phyloP scores from a whole-genome alignment of 30 jellyfish, hydroid and myxozoan genomes.

The Calvadosia cruxmelitensis region DNA sequence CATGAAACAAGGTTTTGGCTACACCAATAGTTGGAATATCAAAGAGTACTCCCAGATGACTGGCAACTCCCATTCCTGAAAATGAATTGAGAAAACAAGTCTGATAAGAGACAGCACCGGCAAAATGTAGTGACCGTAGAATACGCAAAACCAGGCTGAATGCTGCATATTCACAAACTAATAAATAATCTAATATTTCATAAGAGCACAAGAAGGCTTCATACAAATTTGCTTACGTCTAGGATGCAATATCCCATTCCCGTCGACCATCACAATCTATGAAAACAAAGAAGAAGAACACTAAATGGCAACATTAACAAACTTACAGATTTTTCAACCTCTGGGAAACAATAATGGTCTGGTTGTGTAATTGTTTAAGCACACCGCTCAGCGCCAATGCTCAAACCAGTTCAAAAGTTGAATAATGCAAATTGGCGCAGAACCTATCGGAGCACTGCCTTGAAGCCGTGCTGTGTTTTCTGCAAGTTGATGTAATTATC shows the following conservation, averaged over 20 bases:
- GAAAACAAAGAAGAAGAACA: background rate
- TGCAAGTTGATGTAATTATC: too few species aligned
- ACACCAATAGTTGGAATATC: conserved; percentile 84
- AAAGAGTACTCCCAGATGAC: conserved; percentile 75
- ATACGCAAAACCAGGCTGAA: background rate
- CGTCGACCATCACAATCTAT: conserved; percentile 75
- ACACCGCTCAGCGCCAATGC: too few species aligned
- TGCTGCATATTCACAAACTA: background rate
- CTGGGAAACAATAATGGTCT: too few species aligned
- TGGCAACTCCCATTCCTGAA: conserved; percentile 79
- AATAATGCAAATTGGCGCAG: too few species aligned
- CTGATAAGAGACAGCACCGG: background rate
- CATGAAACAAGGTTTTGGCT: conserved; percentile 84
- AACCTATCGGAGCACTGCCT: too few species aligned
- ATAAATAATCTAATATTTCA: background rate
- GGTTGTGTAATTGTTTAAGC: too few species aligned
- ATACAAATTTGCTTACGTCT: conserved; percentile 21
- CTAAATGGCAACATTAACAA: background rate
- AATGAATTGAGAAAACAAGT: conserved; percentile 5
- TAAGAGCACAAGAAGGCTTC: background rate
- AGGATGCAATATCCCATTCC: conserved; percentile 86
- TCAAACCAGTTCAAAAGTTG: too few species aligned
- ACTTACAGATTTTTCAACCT: background rate
- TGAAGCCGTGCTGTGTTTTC: too few species aligned
- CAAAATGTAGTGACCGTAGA: background rate